phyloP scores from a whole-genome alignment of 2,113 vertebrate species.

The Trochalopteron elliotii region DNA sequence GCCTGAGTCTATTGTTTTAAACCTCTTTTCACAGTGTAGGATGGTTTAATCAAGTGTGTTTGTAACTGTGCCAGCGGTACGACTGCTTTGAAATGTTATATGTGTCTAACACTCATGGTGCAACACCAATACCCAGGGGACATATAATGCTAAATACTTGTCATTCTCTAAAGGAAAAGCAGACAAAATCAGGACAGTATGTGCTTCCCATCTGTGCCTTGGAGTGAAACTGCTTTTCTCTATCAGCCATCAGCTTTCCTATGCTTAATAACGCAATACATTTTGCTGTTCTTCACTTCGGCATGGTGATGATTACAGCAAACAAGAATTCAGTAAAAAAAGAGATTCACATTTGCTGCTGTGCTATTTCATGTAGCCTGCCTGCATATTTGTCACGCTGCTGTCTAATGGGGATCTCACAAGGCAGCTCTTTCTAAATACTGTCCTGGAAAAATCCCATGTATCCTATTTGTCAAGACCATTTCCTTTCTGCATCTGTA shows the following conservation, averaged over 20 bases:
- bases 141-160: background rate
- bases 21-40: background rate
- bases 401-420: background rate
- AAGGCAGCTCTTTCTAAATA: conserved; percentile 5
- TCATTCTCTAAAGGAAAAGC: conserved; percentile 13
- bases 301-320: background rate
- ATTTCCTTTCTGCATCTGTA: conserved; percentile 15
- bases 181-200: conserved; percentile 13
- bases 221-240: background rate
- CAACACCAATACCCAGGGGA: background rate
- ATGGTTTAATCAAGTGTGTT: conserved; percentile 1
- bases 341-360: background rate
- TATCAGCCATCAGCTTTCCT: background rate
- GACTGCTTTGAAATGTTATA: conserved; percentile 5
- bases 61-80: background rate
- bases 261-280: background rate
- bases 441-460: background rate
- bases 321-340: background rate
- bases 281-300: background rate
- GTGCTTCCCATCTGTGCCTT: conserved; percentile 35
- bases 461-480: background rate
- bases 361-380: background rate
- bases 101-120: background rate
- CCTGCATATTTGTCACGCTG: background rate
- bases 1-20: background rate